Percentiles rank a stretch among this genome's conserved stretches.
These are phyloP conservation scores for Heliconius ismenius DNA, from an alignment of 2,888 invertebrate genomes.

Conservation along the genomic window DNA sequence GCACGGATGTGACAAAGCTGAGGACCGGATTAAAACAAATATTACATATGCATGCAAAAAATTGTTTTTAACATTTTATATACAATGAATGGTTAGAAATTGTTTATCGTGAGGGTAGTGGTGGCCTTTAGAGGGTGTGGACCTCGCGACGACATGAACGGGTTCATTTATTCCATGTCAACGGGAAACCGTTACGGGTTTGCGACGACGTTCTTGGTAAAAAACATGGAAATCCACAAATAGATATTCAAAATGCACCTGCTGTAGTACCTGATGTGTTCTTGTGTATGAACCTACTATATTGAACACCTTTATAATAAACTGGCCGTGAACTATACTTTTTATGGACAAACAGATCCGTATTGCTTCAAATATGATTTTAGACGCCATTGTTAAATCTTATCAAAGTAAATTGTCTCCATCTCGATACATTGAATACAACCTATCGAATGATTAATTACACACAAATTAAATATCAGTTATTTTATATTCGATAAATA, in stretches of 20 bases:
- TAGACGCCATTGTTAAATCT: conserved; percentile 57
- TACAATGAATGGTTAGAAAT: conserved; percentile 33
- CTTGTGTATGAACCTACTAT: conserved; percentile 42
- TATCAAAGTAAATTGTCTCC: conserved; percentile 55
- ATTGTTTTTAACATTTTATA: conserved; percentile 28
- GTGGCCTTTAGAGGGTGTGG: conserved; percentile 48
- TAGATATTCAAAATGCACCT: conserved; percentile 59
- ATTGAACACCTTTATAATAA: conserved; percentile 47
- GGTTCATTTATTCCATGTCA: conserved; percentile 58
- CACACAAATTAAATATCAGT: conserved; percentile 34
- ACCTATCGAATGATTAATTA: conserved; percentile 43
- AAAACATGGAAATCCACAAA: conserved; percentile 47
- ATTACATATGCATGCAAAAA: conserved; percentile 54
- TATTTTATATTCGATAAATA: conserved; percentile 33
- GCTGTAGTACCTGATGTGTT: conserved; percentile 52
- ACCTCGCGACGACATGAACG: conserved; percentile 55
- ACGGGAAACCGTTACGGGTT: conserved; percentile 58
- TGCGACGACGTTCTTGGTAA: conserved; percentile 53
- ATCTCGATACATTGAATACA: conserved; percentile 50
- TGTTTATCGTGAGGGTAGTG: conserved; percentile 31
- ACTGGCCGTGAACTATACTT: conserved; percentile 73
- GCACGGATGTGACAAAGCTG: conserved; percentile 64
- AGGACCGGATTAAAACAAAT: conserved; percentile 60
- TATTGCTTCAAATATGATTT: conserved; percentile 62
- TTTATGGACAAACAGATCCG: conserved; percentile 70